Evolutionary conservation across 92 coral and sea anemone genomes (phyloP), one percentile per base, ranked within the genome.

Genomic region (Zoanthus sansibaricus): DNA sequence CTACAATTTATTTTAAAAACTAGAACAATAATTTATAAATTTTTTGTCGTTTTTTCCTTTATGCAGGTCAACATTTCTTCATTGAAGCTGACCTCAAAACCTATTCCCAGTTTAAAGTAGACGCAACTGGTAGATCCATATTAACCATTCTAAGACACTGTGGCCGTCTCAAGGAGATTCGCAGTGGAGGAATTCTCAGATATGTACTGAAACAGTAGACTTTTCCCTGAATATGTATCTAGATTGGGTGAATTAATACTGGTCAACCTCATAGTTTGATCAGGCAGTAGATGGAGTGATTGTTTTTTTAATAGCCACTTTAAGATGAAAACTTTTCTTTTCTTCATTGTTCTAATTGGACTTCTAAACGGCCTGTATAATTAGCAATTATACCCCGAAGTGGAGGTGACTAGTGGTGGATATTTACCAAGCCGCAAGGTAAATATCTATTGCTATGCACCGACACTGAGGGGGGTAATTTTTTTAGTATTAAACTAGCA

Each of bases 81-180:
- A 62, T 95, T 33, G 98, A 94, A 62, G 93, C 92, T 54, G 98
- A 97, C 82, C 78, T 97, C 20, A 97, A 95, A 88, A 78, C 83
- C 16, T 97, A 93, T 61, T 95, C 99, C 14, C 91, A 87, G 78
- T 92, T 94, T 59, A 97, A 95, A 82, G 82, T 97, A 71, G 98
- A 95, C 71, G 87, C 91, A 71, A 84, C 93, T 48, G 98, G 98
- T 11, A 92, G 96, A 58, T 82, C 98, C 6, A 79, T 91, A 6
- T 82, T 97, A 82, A 93, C 93, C 16, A 89, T 97, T 58, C 84
- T 97, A 49, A 83, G 99, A 80, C 97, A 92, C 82, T 93, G 97
- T 76, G 98, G 98, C 2, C 95, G 92, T 61, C 92, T 97, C 66
- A 93, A 92, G 87, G 98, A 97, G 86, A 91, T 94, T 30, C 98